Evolutionary conservation across 2,113 vertebrate species (phyloP).

Genomic region (Tragelaphus strepsiceros): DNA sequence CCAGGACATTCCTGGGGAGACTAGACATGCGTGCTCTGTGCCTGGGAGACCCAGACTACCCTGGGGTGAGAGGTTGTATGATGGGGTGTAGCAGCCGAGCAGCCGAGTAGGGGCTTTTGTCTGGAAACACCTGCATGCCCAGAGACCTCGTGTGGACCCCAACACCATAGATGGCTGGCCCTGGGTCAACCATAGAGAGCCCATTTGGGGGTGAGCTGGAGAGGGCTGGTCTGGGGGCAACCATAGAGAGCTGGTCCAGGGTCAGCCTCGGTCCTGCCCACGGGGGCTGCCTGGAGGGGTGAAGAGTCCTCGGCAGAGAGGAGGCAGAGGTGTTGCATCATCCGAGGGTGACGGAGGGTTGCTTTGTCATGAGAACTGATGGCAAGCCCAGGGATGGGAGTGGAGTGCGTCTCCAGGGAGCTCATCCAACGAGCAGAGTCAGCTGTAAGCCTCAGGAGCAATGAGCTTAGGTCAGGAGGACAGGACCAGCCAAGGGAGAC

Average conservation of each 20-base stretch:
- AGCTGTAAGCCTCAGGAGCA: neutral
- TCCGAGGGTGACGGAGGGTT: neutral
- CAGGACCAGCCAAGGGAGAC: neutral
- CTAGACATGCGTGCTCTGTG: no score
- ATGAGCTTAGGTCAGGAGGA: neutral
- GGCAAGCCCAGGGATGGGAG: neutral
- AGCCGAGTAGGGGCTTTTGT: neutral
- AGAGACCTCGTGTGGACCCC: neutral
- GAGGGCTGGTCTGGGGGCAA: neutral
- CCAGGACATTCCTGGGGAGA: neutral
- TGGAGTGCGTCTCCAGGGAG: neutral
- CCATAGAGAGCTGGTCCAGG: neutral
- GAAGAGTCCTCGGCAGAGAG: neutral
- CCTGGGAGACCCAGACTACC: neutral
- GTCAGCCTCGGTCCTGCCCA: neutral
- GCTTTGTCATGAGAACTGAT: neutral
- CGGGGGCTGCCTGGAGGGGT: neutral
- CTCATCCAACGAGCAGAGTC: neutral
- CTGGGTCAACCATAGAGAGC: neutral
- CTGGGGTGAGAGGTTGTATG: neutral
- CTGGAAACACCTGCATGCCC: neutral
- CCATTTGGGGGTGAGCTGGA: fast-evolving
- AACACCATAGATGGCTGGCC: neutral
- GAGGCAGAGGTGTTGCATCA: fast-evolving
- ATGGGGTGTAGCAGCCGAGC: no score